Evolutionary conservation across 2,888 invertebrate genomes (phyloP), one percentile per base, ranked within the genome.

Genomic region (Aleiodes testaceus): DNA sequence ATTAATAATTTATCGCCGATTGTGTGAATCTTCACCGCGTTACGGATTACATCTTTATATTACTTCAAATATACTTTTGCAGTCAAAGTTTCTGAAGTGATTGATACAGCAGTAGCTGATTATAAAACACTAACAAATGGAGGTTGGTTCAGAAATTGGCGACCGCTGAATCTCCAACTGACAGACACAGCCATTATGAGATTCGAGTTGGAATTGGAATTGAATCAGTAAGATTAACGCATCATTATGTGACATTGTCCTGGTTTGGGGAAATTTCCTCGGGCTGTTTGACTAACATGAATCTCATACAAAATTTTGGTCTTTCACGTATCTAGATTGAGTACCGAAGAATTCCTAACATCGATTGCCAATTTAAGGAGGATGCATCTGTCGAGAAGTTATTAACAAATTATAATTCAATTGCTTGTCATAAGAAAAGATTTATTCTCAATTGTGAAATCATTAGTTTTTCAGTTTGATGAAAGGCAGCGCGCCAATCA

Each of bases 301-400:
- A 63, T 49, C 47, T 11, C 30, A 49, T 50, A 11, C 65, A 16
- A 47, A 47, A 65, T 47, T 12, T 49, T 50, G 36, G 6, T 16
- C 59, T 6, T 45, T 59, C 45, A 36, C n/a, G 9, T 68, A 53
- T 20, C 47, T 30, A 68, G 68, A 59, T 12, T 59, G 16, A 55
- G 44, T 49, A 44, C 53, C 45, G 68, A 44, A 45, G 68, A 55
- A 68, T 68, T 59, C 20, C 18, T 68, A 3, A 59, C 68, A 16
- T 44, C 55, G 26, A 59, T 68, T 47, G 68, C 59, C 12, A 68
- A 68, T 59, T 53, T 68, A 30, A 26, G 59, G 42, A 55, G 20
- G 42, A 42, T 68, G 55, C 68, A 68, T 68, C 36, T 68, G 49
- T 30, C 68, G 0, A 68, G 68, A 68, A 53, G 68, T 68, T 59